These are phyloP conservation scores for Cyprinodon tularosa DNA, from an alignment of 2,113 vertebrate genomes.

Conservation along the genomic window DNA sequence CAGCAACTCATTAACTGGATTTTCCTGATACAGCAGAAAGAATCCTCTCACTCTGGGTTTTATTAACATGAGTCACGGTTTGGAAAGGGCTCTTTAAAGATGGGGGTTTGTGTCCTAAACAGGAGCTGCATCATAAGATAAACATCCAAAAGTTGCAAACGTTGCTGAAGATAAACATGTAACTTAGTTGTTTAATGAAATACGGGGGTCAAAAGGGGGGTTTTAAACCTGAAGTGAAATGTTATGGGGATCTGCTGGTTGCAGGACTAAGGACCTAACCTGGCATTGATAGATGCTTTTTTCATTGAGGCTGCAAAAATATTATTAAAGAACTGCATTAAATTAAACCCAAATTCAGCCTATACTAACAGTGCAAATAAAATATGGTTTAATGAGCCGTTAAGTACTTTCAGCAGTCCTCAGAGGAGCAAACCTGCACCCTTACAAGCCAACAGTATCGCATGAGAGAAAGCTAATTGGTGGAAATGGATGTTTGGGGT, in stretches of 20 bases:
- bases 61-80: not conserved
- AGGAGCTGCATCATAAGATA: not conserved
- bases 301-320: not conserved
- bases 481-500: slow-evolving; percentile 59
- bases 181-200: not conserved
- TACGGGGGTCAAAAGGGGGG: no score
- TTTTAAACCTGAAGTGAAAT: no score
- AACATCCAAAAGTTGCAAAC: not conserved
- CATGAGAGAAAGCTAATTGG: slow-evolving; percentile 50
- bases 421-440: not conserved
- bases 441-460: slow-evolving; percentile 13
- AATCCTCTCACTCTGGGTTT: not conserved
- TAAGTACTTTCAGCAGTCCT: not conserved
- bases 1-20: not conserved
- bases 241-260: no score
- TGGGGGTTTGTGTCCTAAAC: not conserved
- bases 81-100: not conserved
- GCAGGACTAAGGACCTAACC: not conserved
- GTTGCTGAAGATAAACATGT: not conserved
- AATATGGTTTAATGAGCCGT: not conserved
- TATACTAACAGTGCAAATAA: not conserved
- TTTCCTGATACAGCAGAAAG: not conserved
- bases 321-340: slow-evolving; percentile 12
- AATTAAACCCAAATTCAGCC: slow-evolving; percentile 9
- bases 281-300: not conserved